phyloP scores from a whole-genome alignment of 2,797 vertebrate genomes.

The Tokudaia muenninki region DNA sequence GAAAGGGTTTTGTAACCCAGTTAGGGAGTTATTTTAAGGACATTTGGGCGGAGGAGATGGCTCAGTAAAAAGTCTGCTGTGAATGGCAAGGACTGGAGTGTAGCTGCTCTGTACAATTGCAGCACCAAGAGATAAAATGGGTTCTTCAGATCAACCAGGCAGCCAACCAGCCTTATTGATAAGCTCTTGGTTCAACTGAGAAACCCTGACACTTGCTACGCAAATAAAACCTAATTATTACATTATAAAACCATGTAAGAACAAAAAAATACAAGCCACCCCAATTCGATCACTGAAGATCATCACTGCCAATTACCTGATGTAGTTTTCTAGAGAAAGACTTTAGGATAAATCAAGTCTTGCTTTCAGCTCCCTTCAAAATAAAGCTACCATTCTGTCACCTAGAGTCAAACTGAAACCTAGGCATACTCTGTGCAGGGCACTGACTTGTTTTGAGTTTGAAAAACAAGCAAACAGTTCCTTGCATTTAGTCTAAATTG shows the following conservation, averaged over 20 bases:
- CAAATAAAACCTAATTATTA: conserved; percentile 15
- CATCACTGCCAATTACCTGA: background rate
- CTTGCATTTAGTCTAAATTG: background rate
- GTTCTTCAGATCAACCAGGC: background rate
- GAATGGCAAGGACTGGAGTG: background rate
- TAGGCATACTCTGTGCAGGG: background rate
- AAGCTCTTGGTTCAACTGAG: background rate
- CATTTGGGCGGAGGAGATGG: background rate
- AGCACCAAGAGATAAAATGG: background rate
- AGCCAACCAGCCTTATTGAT: background rate
- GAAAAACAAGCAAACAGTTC: background rate
- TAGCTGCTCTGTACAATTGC: background rate
- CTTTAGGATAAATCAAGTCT: background rate
- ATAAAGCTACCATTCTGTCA: background rate
- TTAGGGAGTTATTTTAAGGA: background rate
- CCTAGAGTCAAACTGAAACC: background rate
- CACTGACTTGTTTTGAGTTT: background rate
- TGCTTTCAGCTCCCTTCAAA: background rate
- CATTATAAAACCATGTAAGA: background rate
- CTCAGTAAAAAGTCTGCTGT: background rate
- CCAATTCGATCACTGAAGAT: background rate
- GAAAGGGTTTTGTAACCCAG: background rate
- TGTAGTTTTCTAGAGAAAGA: background rate
- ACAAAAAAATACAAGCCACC: background rate
- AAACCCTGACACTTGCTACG: background rate